Evolutionary conservation across 2,888 invertebrate species (phyloP).

Genomic region (Cyclophora punctaria): DNA sequence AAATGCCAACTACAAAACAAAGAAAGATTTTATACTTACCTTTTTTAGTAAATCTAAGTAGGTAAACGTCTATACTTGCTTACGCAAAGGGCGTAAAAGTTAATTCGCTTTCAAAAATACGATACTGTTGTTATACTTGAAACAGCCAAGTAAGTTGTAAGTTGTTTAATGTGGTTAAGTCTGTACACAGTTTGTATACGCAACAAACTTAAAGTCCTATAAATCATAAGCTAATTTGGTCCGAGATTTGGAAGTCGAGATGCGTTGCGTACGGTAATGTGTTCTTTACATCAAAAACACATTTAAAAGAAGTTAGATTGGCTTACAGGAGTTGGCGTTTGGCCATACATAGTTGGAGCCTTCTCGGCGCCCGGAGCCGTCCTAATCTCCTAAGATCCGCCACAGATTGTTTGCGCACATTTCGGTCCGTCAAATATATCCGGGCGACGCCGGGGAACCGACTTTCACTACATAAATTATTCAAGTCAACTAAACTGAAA

Average conservation of each 20-base stretch:
- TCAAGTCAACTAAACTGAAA: conserved; percentile 10
- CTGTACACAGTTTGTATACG: conserved; percentile 15
- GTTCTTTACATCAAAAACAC: conserved; percentile 75
- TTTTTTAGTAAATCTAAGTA: too few relatives aligned
- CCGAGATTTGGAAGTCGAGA: conserved; percentile 51
- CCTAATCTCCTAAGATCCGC: conserved; percentile 66
- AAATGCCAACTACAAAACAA: too few relatives aligned
- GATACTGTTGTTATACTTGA: neutral
- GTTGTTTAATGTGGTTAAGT: conserved; percentile 20
- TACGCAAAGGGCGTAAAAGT: too few relatives aligned
- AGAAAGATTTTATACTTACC: too few relatives aligned
- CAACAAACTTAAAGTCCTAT: conserved; percentile 47
- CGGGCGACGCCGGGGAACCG: conserved; percentile 39
- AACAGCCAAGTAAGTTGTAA: conserved; percentile 16
- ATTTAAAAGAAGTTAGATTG: conserved; percentile 76
- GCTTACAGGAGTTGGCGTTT: conserved; percentile 69
- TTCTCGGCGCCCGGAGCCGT: conserved; percentile 57
- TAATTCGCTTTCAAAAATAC: too few relatives aligned
- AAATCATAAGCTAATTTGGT: conserved; percentile 70
- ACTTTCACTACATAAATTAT: conserved; percentile 50
- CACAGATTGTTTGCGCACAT: conserved; percentile 69
- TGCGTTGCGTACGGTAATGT: conserved; percentile 64
- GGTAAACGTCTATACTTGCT: too few relatives aligned
- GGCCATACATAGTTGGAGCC: conserved; percentile 66
- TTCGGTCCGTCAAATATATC: conserved; percentile 65